Percentiles rank a stretch among this genome's conserved stretches.
Evolutionary conservation across 2,888 invertebrate genomes (phyloP).

Genomic region (Chrysopilus asiliformis): DNA sequence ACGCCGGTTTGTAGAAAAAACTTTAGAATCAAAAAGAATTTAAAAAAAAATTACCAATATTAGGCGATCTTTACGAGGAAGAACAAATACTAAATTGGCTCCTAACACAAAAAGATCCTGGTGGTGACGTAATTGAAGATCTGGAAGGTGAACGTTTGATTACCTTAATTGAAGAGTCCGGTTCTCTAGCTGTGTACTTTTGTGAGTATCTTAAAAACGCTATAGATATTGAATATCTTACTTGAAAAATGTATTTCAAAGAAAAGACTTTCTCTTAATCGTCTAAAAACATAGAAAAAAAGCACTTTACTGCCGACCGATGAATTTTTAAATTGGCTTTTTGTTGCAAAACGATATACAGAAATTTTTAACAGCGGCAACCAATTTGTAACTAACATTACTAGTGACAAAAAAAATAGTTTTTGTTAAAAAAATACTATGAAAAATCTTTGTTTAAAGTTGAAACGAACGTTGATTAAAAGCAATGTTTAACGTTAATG

Average conservation of each 20-base stretch:
- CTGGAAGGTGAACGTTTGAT: constrained; percentile 66
- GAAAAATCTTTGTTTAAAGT: too few species aligned
- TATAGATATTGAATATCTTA: constrained; percentile 15
- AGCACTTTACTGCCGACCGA: neutral
- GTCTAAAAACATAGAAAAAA: constrained; percentile 3
- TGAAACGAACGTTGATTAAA: too few species aligned
- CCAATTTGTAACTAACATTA: too few species aligned
- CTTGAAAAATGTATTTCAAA: constrained; percentile 15
- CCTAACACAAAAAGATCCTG: constrained; percentile 81
- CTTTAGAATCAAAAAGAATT: neutral
- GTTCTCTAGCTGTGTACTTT: constrained; percentile 79
- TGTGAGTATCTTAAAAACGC: constrained; percentile 58
- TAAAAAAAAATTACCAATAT: too few species aligned
- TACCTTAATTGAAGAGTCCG: constrained; percentile 62
- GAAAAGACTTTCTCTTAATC: too few species aligned
- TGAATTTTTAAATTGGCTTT: too few species aligned
- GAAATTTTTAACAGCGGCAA: too few species aligned
- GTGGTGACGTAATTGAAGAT: constrained; percentile 81
- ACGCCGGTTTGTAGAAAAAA: too few species aligned
- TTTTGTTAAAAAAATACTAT: too few species aligned
- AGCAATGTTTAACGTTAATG: too few species aligned
- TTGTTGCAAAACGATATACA: too few species aligned
- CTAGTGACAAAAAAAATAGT: too few species aligned
- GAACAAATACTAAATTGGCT: constrained; percentile 83
- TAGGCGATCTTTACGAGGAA: constrained; percentile 75